A percentile compares a stretch with the other conserved stretches of the same genome.
Conservation (phyloP, 2,113 vertebrate species). For the Dromas ardeola region DNA sequence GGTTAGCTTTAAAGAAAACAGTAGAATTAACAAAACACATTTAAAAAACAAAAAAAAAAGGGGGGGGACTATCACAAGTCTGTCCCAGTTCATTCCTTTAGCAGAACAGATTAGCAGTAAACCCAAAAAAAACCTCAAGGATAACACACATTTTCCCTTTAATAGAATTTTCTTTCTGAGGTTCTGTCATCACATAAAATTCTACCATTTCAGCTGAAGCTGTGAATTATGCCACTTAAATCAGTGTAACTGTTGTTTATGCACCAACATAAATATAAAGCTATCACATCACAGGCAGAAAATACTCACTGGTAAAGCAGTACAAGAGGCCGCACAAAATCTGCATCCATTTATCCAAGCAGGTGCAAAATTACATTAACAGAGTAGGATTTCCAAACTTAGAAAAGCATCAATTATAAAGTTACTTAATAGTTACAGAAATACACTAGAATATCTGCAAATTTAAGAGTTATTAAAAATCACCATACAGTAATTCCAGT, state of each 20-base stretch:
- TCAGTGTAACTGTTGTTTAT: not conserved
- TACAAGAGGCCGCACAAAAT: not conserved
- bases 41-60: not conserved
- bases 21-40: not conserved
- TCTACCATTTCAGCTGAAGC: not conserved
- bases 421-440: not conserved
- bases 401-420: not conserved
- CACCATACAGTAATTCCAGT: not conserved
- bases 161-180: not conserved
- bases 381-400: not conserved
- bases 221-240: not conserved
- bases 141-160: not conserved
- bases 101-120: not conserved
- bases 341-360: not conserved
- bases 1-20: not conserved
- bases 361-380: not conserved
- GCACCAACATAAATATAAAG: not conserved
- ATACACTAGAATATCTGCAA: not conserved
- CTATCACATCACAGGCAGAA: not conserved
- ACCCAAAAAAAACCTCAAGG: not conserved
- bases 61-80: not conserved
- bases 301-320: not conserved
- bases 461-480: not conserved
- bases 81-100: not conserved
- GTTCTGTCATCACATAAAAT: not conserved